A percentile compares a stretch with the other conserved stretches of the same genome.
phyloP scores from a whole-genome alignment of 2,797 vertebrate genomes.

The Oreortyx pictus region DNA sequence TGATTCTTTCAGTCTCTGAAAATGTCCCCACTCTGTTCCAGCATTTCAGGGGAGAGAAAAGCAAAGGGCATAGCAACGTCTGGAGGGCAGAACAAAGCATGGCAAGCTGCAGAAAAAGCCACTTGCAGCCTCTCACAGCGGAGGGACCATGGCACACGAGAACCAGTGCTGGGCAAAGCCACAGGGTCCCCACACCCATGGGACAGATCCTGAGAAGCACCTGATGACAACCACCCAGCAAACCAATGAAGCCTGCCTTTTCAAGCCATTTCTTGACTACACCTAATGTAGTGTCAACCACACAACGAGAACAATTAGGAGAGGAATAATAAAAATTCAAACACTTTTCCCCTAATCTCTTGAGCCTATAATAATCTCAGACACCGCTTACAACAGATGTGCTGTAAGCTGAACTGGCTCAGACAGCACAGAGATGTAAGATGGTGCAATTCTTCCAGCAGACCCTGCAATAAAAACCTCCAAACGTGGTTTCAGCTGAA shows the following conservation, averaged over 20 bases:
- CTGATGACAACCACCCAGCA: neutral
- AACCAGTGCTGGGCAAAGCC: fast-evolving
- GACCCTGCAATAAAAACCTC: neutral
- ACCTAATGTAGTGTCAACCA: neutral
- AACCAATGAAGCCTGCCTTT: neutral
- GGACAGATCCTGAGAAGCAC: neutral
- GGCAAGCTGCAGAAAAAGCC: neutral
- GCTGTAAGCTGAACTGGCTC: neutral
- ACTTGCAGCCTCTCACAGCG: neutral
- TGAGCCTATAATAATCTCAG: neutral
- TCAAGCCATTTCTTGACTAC: neutral
- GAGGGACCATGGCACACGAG: fast-evolving
- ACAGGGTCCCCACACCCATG: neutral
- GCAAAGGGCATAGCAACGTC: neutral
- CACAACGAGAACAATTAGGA: neutral
- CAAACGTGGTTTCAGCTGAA: neutral
- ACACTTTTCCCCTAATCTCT: neutral
- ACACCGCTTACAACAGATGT: fast-evolving
- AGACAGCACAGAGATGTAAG: neutral
- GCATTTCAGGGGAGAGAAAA: neutral
- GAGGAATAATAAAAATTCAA: neutral
- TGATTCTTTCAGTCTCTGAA: neutral
- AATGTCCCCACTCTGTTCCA: too few relatives aligned
- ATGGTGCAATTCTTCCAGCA: neutral
- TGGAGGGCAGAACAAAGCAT: neutral